Evolutionary conservation across 1,140 invertebrate genomes (phyloP), one percentile per base, ranked within the genome.

Genomic region (Saxidomus purpurata): DNA sequence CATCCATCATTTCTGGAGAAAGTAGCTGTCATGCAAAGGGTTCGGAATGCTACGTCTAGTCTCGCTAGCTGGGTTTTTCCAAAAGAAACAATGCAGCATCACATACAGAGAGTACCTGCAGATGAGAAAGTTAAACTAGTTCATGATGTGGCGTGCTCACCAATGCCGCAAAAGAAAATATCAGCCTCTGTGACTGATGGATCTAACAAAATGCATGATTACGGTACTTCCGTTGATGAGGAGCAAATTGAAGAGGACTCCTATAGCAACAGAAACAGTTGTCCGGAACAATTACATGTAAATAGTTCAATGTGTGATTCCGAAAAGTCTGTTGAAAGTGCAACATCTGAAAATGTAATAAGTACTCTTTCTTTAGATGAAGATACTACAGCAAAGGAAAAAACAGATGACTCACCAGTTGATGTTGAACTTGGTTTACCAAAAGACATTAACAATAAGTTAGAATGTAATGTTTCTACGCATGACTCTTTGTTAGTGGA

Each of bases 81-180:
- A 25, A 31, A 28, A 22, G 55, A 61, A 28, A 19, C 15, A 11
- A 43, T 13, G 28, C 19, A 36, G 25, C 40, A 59, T 15, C 67
- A 86, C 36, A 1, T 86, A 55, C 69, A 74, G 17, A 36, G n/a
- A 47, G 22, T 74, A 28, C 28, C 67, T 4, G 19, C 15, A 36
- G 43, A 76, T 31, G 28, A 61, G 4, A 25, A 38, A 13, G 28
- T 40, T 22, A 74, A 31, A 52, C 43, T 86, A 9, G 22, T 49
- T 9, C 83, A 86, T 49, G 47, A 74, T 69, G 49, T 74, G 43
- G 83, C 47, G 17, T 76, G 69, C 22, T 86, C 83, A 15, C 83
- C 83, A 25, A 40, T 86, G 25, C 59, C 61, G 9, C 38, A 38
- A 36, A 34, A 36, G 52, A 2, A n/a, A n/a, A 38, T 43, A 76